Evolutionary conservation across 2,797 vertebrate species (phyloP), one percentile per base, ranked within the genome.

Genomic region (Tapirus indicus): DNA sequence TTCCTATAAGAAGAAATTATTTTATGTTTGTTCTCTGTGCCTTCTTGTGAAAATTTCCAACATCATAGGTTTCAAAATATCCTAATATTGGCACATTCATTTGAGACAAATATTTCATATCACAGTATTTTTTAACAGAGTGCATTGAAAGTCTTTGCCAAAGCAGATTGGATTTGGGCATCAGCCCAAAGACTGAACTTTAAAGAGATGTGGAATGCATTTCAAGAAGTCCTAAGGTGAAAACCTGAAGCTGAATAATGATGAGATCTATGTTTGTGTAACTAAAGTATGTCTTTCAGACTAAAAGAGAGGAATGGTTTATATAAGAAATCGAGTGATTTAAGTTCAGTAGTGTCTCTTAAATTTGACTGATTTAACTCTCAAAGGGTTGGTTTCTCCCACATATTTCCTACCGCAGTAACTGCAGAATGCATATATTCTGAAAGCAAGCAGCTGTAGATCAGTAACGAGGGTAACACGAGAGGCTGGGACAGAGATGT

Each of bases 191-290:
- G 52, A 77, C 44, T 93, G 49, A 95, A 84, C 83, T 97, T 94
- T 87, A 94, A 96, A 94, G 79, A 47, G 41, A 72, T 58, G 16
- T 74, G 9, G 47, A 89, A 91, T 69, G 3, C 78, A 64, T 90
- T 97, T 97, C 64, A 92, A 68, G 58, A 93, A 91, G 82, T 78
- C 32, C 64, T 91, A 80, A 78, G 83, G 93, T 91, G 56, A 97
- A 92, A 93, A 79, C 41, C 27, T 66, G 47, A 93, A 93, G 78
- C 74, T 79, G 58, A 93, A 96, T 86, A 92, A 91, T 94, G 38
- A 88, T 95, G 89, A 92, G 2, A 1, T 60, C 38, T 90, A 56
- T 94, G 35, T 66, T 77, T 88, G 18, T 91, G 6, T 83, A 95
- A 88, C 35, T 68, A 77, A 85, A 80, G 9, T 38, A 27, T 29